Evolutionary conservation across 2,797 vertebrate species (phyloP), one percentile per base, ranked within the genome.

Genomic region (Cynopterus sphinx): DNA sequence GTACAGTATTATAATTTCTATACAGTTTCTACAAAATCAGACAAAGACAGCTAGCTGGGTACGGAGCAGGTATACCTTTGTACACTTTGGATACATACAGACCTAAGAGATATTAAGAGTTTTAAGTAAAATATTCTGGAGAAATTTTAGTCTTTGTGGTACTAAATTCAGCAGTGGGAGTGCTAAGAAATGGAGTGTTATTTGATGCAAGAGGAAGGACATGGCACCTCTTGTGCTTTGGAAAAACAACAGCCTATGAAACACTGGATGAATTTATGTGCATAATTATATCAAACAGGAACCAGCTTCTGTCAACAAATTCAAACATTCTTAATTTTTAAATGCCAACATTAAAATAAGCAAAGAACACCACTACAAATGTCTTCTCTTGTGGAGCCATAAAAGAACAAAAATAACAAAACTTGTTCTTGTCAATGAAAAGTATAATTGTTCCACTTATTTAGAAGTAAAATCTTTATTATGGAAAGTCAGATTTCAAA

Each of bases 401-500:
- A 65, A 65, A 39, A 74, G 3, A 71, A 82, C 8, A 77, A 84
- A 84, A 63, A 75, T 17, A 77, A 15, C 31, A 75, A 88, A 94
- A 4, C 17, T 90, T 63, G 13, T 49, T 96, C 28, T 49, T 86
- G 13, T 67, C 79, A 67, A 57, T 67, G 79, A 79, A 92, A 95
- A 92, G n/a, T 43, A 63, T 11, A 92, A 71, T 24, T 82, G 26
- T 22, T n/a, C 22, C 8, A 63, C 43, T 96, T 70, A 82, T 95
- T 94, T 81, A 79, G 65, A 95, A 88, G 51, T 88, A n/a, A 71
- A 95, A 79, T 65, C 24, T 97, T 86, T 59, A 61, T 71, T 36
- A 88, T 71, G 39, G 65, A 88, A 89, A 88, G 31, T 71, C 36
- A 81, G 10, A 36, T 31, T 77, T 53, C n/a, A 61, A 28, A 61